Conservation (phyloP, 2,113 vertebrate species). For the Tragelaphus strepsiceros region DNA sequence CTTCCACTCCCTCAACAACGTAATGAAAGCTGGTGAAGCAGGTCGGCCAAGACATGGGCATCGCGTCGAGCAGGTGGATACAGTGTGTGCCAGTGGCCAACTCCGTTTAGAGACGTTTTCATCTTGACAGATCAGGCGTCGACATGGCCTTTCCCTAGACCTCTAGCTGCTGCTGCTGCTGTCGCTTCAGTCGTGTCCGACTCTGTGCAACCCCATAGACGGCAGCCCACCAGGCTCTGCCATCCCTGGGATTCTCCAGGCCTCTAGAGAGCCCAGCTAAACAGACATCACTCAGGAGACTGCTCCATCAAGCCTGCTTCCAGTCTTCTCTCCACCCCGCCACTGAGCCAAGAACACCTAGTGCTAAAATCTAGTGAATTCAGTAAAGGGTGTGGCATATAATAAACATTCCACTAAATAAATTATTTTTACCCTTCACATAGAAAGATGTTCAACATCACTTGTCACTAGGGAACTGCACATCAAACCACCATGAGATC, state of each 20-base stretch:
- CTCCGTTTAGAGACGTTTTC: background rate
- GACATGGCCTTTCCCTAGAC: background rate
- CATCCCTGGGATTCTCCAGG: too few relatives aligned
- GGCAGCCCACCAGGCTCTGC: too few relatives aligned
- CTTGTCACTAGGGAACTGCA: background rate
- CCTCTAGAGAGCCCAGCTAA: background rate
- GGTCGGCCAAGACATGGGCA: background rate
- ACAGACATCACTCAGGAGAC: background rate
- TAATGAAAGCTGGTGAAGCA: background rate
- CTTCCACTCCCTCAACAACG: background rate
- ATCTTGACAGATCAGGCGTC: background rate
- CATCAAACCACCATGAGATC: background rate
- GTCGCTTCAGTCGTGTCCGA: too few relatives aligned
- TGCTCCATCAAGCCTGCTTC: background rate
- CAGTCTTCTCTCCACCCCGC: background rate
- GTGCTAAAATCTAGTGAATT: background rate
- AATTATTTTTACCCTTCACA: background rate
- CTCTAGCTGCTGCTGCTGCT: background rate
- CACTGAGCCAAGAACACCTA: background rate
- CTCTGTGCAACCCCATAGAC: too few relatives aligned
- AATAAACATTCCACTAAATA: background rate
- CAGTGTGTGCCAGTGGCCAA: rapidly evolving
- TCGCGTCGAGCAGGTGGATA: background rate
- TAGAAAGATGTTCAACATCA: background rate
- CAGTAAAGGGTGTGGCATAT: background rate